Percentiles rank a stretch among this genome's conserved stretches.
Evolutionary conservation across 2,888 invertebrate genomes (phyloP).

Genomic region (Heliconius ismenius): DNA sequence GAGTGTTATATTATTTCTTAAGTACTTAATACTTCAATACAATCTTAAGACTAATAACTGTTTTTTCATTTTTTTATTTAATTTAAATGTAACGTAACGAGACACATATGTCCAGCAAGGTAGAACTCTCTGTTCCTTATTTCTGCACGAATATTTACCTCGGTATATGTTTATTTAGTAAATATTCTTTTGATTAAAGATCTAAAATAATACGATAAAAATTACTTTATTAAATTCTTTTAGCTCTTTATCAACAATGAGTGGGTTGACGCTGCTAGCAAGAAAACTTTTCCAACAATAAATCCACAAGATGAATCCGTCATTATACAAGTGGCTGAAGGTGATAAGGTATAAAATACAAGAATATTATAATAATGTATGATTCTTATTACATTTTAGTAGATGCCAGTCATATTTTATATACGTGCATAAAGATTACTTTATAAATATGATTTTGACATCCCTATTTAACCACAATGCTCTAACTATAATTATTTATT

Average conservation of each 20-base stretch:
- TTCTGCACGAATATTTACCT: not conserved
- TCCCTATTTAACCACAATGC: not conserved
- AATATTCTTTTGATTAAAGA: not conserved
- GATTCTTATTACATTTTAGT: too few relatives aligned
- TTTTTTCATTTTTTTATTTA: too few relatives aligned
- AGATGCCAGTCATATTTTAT: not conserved
- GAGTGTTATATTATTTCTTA: too few relatives aligned
- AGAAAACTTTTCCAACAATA: slow-evolving; percentile 90
- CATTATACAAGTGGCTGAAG: slow-evolving; percentile 90
- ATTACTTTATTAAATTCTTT: not conserved
- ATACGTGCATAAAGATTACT: not conserved
- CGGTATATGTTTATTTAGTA: too few relatives aligned
- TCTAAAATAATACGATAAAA: not conserved
- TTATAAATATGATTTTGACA: not conserved
- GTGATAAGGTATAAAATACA: slow-evolving; percentile 84
- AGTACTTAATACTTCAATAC: too few relatives aligned
- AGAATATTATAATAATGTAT: not conserved
- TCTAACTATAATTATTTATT: not conserved
- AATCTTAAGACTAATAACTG: too few relatives aligned
- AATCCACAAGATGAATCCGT: slow-evolving; percentile 90
- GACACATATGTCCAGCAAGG: too few relatives aligned
- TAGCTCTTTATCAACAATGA: slow-evolving; percentile 91
- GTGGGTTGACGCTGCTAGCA: slow-evolving; percentile 89
- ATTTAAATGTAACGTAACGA: too few relatives aligned
- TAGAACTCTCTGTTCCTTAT: not conserved